Evolutionary conservation across 2,797 vertebrate species (phyloP).

Genomic region (Arnoldichthys spilopterus): DNA sequence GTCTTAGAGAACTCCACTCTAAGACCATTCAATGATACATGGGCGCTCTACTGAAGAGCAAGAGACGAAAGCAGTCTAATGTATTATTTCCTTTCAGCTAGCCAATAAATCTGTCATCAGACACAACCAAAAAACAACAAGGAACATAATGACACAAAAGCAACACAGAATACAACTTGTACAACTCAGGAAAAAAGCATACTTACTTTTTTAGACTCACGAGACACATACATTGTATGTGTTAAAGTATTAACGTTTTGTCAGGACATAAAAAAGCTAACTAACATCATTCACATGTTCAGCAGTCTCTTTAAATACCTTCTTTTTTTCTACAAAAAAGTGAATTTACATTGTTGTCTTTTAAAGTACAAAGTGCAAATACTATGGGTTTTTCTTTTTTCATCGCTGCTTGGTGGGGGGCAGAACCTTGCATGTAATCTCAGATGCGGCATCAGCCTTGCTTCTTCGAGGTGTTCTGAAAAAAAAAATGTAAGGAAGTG

Average conservation of each 20-base stretch:
- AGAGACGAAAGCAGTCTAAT: constrained; percentile 4
- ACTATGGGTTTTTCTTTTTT: constrained; percentile 82
- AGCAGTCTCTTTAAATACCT: constrained; percentile 94
- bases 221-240: constrained; percentile 97
- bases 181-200: constrained; percentile 77
- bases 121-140: constrained; percentile 26
- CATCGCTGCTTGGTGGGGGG: constrained; percentile 87
- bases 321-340: constrained; percentile 90
- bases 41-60: constrained; percentile 28
- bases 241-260: constrained; percentile 79
- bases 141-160: constrained; percentile 58
- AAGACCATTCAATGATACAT: constrained; percentile 68
- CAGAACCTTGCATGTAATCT: constrained; percentile 67
- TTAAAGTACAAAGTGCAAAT: constrained; percentile 99
- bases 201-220: constrained; percentile 75
- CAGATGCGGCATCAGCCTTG: constrained; percentile 83
- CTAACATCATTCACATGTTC: constrained; percentile 91
- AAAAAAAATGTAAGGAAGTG: constrained; percentile 47
- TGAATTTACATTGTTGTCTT: constrained; percentile 90
- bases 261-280: constrained; percentile 81
- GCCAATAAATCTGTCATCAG: constrained; percentile 27
- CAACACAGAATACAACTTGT: constrained; percentile 80
- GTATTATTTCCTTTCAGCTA: constrained; percentile 25
- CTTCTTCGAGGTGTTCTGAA: constrained; percentile 88
- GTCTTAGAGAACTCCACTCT: constrained; percentile 66